These are phyloP conservation scores for Etia nguti DNA, from an alignment of 2,113 vertebrate genomes.

Conservation along the genomic window DNA sequence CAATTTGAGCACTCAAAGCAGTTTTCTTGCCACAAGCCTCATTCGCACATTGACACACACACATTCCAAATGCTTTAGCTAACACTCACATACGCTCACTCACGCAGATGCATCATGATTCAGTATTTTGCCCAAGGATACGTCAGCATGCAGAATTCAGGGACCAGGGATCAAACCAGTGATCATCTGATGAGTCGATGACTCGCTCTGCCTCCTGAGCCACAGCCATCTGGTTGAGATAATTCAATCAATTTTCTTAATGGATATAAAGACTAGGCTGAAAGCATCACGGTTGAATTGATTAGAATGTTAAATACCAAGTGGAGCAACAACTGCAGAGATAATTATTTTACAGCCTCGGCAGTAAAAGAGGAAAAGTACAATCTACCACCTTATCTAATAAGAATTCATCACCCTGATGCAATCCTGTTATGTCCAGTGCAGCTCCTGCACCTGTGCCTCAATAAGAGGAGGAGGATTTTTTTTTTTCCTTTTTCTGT, in stretches of 20 bases:
- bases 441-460: neutral
- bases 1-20: neutral
- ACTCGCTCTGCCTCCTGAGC: neutral
- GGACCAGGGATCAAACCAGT: neutral
- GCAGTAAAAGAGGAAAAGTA: neutral
- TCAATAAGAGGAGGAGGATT: neutral
- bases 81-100: neutral
- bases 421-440: neutral
- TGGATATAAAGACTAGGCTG: neutral
- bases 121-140: neutral
- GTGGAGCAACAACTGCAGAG: neutral
- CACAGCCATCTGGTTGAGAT: neutral
- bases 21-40: neutral
- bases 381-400: neutral
- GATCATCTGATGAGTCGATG: neutral
- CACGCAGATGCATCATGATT: neutral
- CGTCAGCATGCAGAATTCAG: accelerated
- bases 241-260: neutral
- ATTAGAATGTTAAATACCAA: neutral
- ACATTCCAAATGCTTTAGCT: neutral
- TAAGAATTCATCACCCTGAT: neutral
- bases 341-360: neutral
- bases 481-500: neutral
- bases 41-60: neutral
- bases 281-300: neutral